Percentiles rank a stretch among this genome's conserved stretches.
phyloP scores from a whole-genome alignment of 2,888 invertebrate genomes.

The Andrena marginata region DNA sequence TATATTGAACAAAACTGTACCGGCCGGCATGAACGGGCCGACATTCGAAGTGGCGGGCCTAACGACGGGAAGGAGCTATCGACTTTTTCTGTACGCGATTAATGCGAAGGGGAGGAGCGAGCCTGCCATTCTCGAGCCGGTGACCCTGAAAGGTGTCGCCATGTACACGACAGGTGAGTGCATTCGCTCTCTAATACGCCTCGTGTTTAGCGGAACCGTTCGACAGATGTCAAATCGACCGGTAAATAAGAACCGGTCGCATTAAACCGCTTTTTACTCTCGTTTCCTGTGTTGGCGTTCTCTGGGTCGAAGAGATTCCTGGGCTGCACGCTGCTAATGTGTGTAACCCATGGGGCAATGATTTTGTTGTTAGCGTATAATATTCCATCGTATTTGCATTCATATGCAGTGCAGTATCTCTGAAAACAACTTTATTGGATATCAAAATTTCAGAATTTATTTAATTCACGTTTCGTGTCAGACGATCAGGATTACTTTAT shows the following conservation, averaged over 20 bases:
- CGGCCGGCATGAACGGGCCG: constrained; percentile 88
- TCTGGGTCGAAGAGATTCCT: neutral
- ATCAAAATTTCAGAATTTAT: neutral
- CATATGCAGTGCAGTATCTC: no score
- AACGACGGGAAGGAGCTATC: constrained; percentile 91
- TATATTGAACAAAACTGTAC: constrained; percentile 84
- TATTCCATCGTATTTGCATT: no score
- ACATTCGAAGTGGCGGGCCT: constrained; percentile 89
- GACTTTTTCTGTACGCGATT: constrained; percentile 93
- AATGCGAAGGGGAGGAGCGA: constrained; percentile 96
- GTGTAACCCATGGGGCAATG: neutral
- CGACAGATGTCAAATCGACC: constrained; percentile 33
- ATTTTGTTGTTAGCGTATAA: no score
- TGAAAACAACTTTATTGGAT: neutral
- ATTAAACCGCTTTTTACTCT: neutral
- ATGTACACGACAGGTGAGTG: constrained; percentile 92
- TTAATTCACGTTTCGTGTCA: neutral
- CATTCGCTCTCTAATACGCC: constrained; percentile 52
- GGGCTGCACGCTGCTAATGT: neutral
- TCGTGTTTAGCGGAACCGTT: constrained; percentile 13
- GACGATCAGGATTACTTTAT: neutral
- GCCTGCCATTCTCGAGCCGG: constrained; percentile 92
- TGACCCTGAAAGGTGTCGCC: constrained; percentile 94
- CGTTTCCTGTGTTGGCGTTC: constrained; percentile 1
- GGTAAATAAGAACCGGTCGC: constrained; percentile 9